Percentiles rank a stretch among this genome's conserved stretches.
phyloP scores from a whole-genome alignment of 92 coral and sea anemone species.

The Umimayanthus chanpuru region DNA sequence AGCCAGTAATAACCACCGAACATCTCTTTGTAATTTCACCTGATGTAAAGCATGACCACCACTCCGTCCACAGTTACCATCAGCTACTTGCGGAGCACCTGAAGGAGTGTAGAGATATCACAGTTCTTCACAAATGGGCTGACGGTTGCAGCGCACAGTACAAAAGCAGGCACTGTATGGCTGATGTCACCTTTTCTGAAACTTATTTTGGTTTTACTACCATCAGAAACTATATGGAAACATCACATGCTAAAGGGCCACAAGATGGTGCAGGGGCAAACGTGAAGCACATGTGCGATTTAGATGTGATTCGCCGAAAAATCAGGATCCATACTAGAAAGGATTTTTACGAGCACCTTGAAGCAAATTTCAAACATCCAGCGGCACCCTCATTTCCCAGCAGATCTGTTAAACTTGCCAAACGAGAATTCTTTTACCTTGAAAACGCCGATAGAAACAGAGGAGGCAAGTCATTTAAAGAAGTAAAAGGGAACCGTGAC shows the following conservation, averaged over 20 bases:
- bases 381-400: neutral
- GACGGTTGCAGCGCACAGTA: conserved; percentile 52
- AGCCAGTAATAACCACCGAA: conserved; percentile 5
- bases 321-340: neutral
- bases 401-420: too few relatives aligned
- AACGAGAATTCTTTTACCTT: neutral
- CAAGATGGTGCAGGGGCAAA: neutral
- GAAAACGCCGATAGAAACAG: neutral
- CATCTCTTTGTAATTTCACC: too few relatives aligned
- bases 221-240: too few relatives aligned
- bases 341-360: neutral
- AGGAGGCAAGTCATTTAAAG: conserved; percentile 7
- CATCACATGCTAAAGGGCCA: conserved; percentile 24
- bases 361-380: neutral
- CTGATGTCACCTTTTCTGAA: conserved; percentile 1
- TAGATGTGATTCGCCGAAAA: conserved; percentile 27
- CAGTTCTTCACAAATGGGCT: neutral
- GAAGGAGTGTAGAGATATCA: neutral
- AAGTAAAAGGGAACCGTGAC: conserved; percentile 4
- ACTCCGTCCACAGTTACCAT: conserved; percentile 8
- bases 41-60: neutral
- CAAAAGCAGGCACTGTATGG: conserved; percentile 44
- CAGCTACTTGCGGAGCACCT: neutral
- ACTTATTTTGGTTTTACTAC: too few relatives aligned
- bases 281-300: conserved; percentile 31